phyloP scores from a whole-genome alignment of 2,888 invertebrate species.

The Agrilus biguttatus region DNA sequence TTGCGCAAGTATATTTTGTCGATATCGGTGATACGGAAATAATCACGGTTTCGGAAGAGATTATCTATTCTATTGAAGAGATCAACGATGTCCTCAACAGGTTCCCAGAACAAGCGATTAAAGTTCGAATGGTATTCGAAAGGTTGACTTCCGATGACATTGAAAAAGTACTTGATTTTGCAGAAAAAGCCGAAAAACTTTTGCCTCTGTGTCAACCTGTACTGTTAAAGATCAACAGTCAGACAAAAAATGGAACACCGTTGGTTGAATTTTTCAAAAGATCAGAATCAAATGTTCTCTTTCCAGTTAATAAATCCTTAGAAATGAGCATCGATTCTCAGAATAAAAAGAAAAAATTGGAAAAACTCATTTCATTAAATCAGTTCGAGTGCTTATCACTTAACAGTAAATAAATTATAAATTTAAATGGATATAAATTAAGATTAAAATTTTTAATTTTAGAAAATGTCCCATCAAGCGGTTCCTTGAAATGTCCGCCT shows the following conservation, averaged over 20 bases:
- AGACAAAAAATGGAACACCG: conserved; percentile 25
- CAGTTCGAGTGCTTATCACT: conserved; percentile 10
- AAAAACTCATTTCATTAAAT: conserved; percentile 12
- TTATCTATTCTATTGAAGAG: conserved; percentile 34
- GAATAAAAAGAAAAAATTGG: conserved; percentile 9
- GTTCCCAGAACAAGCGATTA: conserved; percentile 32
- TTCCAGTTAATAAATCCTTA: conserved; percentile 57
- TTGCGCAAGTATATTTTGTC: conserved; percentile 36
- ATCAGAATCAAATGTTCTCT: conserved; percentile 44
- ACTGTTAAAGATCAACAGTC: conserved; percentile 32
- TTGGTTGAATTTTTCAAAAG: conserved; percentile 58
- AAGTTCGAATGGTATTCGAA: conserved; percentile 20
- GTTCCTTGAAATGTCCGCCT: conserved; percentile 26
- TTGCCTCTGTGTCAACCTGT: conserved; percentile 44
- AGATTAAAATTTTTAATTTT: not conserved
- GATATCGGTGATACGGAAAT: conserved; percentile 38
- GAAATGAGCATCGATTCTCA: conserved; percentile 35
- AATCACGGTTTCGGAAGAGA: conserved; percentile 22
- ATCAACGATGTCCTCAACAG: conserved; percentile 26
- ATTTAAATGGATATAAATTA: not conserved
- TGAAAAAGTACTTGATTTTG: conserved; percentile 17
- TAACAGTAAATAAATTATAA: not conserved
- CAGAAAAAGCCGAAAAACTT: conserved; percentile 24
- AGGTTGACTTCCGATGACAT: conserved; percentile 15
- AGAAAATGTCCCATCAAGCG: conserved; percentile 24